A percentile compares a stretch with the other conserved stretches of the same genome.
Evolutionary conservation across 2,888 invertebrate species (phyloP).

Genomic region (Cephonodes hylas): DNA sequence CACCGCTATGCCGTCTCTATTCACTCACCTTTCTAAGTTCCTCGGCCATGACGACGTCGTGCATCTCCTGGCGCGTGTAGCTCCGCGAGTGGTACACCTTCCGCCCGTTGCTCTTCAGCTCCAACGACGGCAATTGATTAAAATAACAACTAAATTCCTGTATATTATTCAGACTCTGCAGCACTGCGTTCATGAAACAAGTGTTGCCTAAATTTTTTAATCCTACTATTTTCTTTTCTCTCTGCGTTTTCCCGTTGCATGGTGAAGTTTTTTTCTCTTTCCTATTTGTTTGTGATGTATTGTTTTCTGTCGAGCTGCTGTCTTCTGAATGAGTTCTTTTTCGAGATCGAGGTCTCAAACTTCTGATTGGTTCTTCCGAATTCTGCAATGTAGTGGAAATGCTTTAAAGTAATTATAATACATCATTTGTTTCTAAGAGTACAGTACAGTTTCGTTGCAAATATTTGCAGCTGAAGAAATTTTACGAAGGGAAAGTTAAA

Average conservation of each 20-base stretch:
- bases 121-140: slow-evolving; percentile 87
- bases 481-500: too few species aligned
- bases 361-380: slow-evolving; percentile 77
- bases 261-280: slow-evolving; percentile 62
- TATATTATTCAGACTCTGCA: slow-evolving; percentile 92
- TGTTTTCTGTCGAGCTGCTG: slow-evolving; percentile 77
- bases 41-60: slow-evolving; percentile 88
- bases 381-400: slow-evolving; percentile 44
- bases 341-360: slow-evolving; percentile 80
- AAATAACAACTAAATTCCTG: slow-evolving; percentile 92
- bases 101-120: slow-evolving; percentile 81
- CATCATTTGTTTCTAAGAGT: too few species aligned
- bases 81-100: slow-evolving; percentile 83
- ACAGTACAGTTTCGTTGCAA: too few species aligned
- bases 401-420: too few species aligned
- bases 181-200: slow-evolving; percentile 92
- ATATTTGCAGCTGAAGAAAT: too few species aligned
- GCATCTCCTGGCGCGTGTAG: slow-evolving; percentile 83
- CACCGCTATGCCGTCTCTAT: too few species aligned
- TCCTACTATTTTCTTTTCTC: slow-evolving; percentile 85
- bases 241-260: slow-evolving; percentile 72
- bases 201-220: slow-evolving; percentile 91
- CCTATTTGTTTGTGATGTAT: slow-evolving; percentile 42
- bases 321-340: slow-evolving; percentile 82
- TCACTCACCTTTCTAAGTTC: slow-evolving; percentile 85